Conservation (phyloP, 2,888 invertebrate species). For the Drosophila cognata region DNA sequence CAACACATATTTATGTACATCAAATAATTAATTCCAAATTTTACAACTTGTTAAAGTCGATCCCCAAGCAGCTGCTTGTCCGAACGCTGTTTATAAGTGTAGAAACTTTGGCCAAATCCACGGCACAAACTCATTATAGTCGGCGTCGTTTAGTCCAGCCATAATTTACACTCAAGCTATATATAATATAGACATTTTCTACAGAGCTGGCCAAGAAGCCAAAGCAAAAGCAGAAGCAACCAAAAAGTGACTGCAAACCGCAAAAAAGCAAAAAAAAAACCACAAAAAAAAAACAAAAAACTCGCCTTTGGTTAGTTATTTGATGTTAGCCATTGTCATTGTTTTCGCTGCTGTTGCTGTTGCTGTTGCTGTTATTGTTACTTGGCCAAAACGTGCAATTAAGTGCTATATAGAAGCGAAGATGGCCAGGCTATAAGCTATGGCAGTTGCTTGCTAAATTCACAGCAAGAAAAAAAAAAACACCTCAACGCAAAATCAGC, state of each 20-base stretch:
- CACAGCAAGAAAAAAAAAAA: slow-evolving; percentile 25
- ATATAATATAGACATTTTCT: slow-evolving; percentile 67
- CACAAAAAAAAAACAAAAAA: slow-evolving; percentile 43
- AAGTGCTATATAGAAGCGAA: slow-evolving; percentile 60
- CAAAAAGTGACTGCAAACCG: slow-evolving; percentile 32
- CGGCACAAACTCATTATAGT: slow-evolving; percentile 60
- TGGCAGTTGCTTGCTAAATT: slow-evolving; percentile 65
- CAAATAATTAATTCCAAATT: not conserved
- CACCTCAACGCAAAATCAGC: not conserved
- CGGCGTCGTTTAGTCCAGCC: slow-evolving; percentile 13
- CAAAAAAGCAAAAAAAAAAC: slow-evolving; percentile 45
- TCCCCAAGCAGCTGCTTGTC: not conserved
- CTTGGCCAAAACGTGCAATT: slow-evolving; percentile 70
- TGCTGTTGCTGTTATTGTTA: slow-evolving; percentile 26
- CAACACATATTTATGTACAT: not conserved
- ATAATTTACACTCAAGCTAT: slow-evolving; percentile 38
- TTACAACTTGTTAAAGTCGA: not conserved
- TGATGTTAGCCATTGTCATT: slow-evolving; percentile 66
- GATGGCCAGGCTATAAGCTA: slow-evolving; percentile 52
- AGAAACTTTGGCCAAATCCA: slow-evolving; percentile 20
- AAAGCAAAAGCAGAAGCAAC: slow-evolving; percentile 25
- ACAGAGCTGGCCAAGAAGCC: slow-evolving; percentile 37
- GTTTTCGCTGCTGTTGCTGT: slow-evolving; percentile 32
- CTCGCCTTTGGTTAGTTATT: slow-evolving; percentile 65
- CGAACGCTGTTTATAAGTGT: not conserved